Evolutionary conservation across 2,797 vertebrate species (phyloP).

Genomic region (Antennarius maculatus): DNA sequence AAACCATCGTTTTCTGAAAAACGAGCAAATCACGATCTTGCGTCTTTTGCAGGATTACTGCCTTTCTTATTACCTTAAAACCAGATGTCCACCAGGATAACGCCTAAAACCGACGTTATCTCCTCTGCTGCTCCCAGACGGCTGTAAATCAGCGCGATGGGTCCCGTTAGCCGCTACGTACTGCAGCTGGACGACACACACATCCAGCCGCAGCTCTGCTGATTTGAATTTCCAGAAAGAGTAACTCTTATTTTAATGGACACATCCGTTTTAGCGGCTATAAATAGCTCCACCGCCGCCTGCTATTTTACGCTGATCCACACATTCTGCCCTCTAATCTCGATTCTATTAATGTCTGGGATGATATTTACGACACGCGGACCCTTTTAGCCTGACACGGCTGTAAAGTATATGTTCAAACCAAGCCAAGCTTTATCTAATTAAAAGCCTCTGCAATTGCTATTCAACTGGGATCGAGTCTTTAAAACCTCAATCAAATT

Average conservation of each 20-base stretch:
- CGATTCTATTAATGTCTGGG: constrained; percentile 77
- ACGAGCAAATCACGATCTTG: constrained; percentile 21
- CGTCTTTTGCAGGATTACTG: constrained; percentile 8
- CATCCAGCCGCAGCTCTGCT: constrained; percentile 48
- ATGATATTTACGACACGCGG: constrained; percentile 74
- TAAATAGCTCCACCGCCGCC: constrained; percentile 74
- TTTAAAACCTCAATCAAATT: constrained; percentile 78
- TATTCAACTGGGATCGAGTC: constrained; percentile 75
- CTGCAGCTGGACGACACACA: constrained; percentile 61
- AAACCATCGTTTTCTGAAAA: neutral
- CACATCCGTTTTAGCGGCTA: constrained; percentile 68
- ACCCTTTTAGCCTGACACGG: constrained; percentile 74
- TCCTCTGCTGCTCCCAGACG: constrained; percentile 19
- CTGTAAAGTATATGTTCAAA: constrained; percentile 78
- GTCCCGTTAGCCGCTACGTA: constrained; percentile 56
- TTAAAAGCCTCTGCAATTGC: constrained; percentile 79
- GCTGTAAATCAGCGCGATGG: constrained; percentile 54
- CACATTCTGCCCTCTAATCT: constrained; percentile 76
- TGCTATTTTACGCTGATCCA: constrained; percentile 70
- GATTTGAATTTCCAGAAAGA: constrained; percentile 79
- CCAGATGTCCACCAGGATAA: constrained; percentile 22
- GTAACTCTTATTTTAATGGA: constrained; percentile 76
- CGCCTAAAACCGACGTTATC: constrained; percentile 32
- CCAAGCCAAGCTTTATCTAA: constrained; percentile 78
- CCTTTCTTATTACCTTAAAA: constrained; percentile 39